These are phyloP conservation scores for Cybosia mesomella DNA, from an alignment of 2,888 invertebrate genomes.

Conservation along the genomic window DNA sequence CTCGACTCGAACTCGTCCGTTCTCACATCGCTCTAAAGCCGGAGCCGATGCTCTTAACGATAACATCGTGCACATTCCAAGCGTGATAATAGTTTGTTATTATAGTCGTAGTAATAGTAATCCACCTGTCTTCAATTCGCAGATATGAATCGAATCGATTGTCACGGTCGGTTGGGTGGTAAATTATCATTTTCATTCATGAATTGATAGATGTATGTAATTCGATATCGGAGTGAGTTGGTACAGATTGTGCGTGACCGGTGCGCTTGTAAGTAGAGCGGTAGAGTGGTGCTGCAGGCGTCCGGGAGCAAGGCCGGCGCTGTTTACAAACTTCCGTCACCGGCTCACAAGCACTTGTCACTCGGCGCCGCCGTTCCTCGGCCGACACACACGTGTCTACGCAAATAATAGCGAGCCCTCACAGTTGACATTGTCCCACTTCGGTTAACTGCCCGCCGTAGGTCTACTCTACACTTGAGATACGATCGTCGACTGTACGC, in stretches of 20 bases:
- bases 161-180: constrained; percentile 68
- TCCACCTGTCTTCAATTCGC: constrained; percentile 62
- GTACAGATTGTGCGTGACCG: constrained; percentile 73
- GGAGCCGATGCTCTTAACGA: constrained; percentile 31
- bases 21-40: constrained; percentile 17
- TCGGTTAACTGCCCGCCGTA: constrained; percentile 67
- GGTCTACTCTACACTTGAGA: constrained; percentile 74
- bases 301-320: constrained; percentile 80
- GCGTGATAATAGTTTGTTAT: constrained; percentile 62
- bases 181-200: constrained; percentile 76
- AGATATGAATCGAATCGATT: constrained; percentile 68
- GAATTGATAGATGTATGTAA: constrained; percentile 66
- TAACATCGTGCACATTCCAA: constrained; percentile 50
- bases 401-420: constrained; percentile 85
- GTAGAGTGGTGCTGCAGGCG: constrained; percentile 59
- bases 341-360: constrained; percentile 77
- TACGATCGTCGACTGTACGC: constrained; percentile 73
- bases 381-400: constrained; percentile 77
- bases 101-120: constrained; percentile 57
- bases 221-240: constrained; percentile 67
- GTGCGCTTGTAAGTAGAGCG: constrained; percentile 44
- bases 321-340: constrained; percentile 86
- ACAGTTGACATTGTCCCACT: constrained; percentile 83
- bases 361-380: constrained; percentile 58
- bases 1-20: constrained; percentile 52